Base-by-base conservation (phyloP, 2,113 vertebrate genomes). In the Aegithalos caudatus region DNA sequence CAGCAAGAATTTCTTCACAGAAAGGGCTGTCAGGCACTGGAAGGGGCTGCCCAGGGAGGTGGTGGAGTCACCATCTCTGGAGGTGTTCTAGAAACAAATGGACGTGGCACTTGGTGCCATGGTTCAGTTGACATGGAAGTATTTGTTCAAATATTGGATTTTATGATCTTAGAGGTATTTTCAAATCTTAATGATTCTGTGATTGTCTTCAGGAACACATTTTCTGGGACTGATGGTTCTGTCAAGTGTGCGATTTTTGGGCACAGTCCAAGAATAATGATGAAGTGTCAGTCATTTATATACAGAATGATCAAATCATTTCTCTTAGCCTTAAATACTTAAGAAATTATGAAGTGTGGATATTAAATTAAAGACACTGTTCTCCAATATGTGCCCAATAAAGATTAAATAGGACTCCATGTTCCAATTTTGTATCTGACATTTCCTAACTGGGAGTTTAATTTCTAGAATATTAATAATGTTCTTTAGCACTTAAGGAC, bases 301-400 rank as follows among this genome's bases (percentile, higher is more conserved):
- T 56, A 44, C 47, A 56, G 65, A 78, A 79, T 64, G 48, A 64
- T 66, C 0, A 7, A 86, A 78, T 51, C 0, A 25, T 86, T 92
- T 94, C 67, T 86, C 88, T 83, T 90, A 62, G 62, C 74, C 58
- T 92, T 77, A 86, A 93, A 82, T 45, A 72, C 28, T 71, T 79
- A 90, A 71, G 44, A 86, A 83, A 93, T 90, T 22, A 86, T 48
- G 33, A 84, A 60, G 29, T 62, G 47, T 88, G 35, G 69, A 38
- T 90, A 58, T 83, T 42, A 85, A 94, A 76, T 88, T 71, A 86
- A 88, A 96, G 88, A 71, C 19, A 16, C 31, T 83, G 16, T 89
- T 48, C n/a, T 67, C 44, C 40, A 74, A 12, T 89, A 86, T 60
- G 47, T 62, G 60, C 77, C 57, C 51, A 60, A n/a, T 69, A 81